Conservation (phyloP, 2,113 vertebrate species). For the Quiscalus mexicanus region DNA sequence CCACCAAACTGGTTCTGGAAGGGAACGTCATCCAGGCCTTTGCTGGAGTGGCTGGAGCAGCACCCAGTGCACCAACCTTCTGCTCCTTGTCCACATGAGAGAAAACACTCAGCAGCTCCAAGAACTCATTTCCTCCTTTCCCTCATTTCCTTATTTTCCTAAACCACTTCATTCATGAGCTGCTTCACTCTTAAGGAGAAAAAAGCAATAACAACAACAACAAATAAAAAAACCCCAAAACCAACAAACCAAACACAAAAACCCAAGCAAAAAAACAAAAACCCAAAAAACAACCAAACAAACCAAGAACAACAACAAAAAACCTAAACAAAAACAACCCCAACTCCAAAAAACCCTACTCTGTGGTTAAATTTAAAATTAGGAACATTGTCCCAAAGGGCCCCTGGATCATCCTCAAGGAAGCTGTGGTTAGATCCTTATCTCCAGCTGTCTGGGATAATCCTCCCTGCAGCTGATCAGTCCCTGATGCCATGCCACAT, state of each 20-base stretch:
- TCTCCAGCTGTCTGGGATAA: not conserved
- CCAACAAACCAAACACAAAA: not conserved
- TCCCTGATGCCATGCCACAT: not conserved
- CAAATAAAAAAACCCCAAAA: too few species aligned
- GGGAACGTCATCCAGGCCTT: fast-evolving
- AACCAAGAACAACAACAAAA: not conserved
- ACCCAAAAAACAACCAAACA: not conserved
- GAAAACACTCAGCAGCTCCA: not conserved
- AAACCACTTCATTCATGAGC: not conserved
- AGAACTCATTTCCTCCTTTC: not conserved
- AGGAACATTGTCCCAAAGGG: not conserved
- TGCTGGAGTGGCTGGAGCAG: not conserved
- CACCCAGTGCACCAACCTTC: fast-evolving
- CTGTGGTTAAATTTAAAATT: not conserved
- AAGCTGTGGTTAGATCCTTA: slow-evolving; percentile 6
- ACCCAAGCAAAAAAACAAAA: too few species aligned
- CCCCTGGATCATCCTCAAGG: not conserved
- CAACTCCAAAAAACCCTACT: fast-evolving
- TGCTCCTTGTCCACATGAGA: fast-evolving
- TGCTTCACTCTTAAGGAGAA: not conserved
- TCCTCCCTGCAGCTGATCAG: not conserved
- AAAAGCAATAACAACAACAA: not conserved
- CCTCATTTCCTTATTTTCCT: not conserved
- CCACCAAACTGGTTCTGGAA: not conserved
- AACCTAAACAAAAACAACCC: too few species aligned